Evolutionary conservation across 2,797 vertebrate genomes (phyloP).

Genomic region (Martes flavigula): DNA sequence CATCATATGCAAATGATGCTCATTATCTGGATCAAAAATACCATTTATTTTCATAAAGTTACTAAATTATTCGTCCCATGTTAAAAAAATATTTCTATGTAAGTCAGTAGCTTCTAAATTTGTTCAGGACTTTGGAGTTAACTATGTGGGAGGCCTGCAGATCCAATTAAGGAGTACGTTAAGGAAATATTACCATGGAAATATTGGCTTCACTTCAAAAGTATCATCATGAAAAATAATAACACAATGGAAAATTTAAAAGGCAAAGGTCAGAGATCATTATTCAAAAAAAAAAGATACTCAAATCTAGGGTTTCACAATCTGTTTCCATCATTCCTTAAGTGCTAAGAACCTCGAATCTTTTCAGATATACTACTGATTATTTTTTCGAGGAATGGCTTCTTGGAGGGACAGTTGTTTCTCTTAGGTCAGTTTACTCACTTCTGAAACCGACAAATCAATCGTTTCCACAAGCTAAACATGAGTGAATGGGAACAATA

Average conservation of each 20-base stretch:
- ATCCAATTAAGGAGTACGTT: neutral
- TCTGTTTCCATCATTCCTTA: neutral
- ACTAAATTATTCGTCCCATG: neutral
- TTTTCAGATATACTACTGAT: neutral
- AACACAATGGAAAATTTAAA: constrained; percentile 45
- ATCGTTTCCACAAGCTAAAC: constrained; percentile 45
- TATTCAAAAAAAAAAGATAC: neutral
- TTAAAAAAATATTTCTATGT: constrained; percentile 29
- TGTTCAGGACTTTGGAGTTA: constrained; percentile 21
- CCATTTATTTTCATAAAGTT: neutral
- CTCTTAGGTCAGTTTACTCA: neutral
- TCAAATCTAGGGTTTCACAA: neutral
- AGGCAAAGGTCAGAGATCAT: constrained; percentile 10
- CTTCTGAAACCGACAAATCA: constrained; percentile 5
- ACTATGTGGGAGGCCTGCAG: constrained; percentile 25
- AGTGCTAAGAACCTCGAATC: neutral
- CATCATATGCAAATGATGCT: neutral
- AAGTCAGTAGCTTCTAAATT: constrained; percentile 20
- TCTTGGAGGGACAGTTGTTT: neutral
- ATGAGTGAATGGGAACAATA: neutral
- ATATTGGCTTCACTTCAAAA: constrained; percentile 27
- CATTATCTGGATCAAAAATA: constrained; percentile 9
- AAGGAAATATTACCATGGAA: constrained; percentile 19
- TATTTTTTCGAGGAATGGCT: constrained; percentile 30
- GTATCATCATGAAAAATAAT: constrained; percentile 29